A percentile compares a stretch with the other conserved stretches of the same genome.
Conservation (phyloP, 2,797 vertebrate species). For the Syngnathus acus region DNA sequence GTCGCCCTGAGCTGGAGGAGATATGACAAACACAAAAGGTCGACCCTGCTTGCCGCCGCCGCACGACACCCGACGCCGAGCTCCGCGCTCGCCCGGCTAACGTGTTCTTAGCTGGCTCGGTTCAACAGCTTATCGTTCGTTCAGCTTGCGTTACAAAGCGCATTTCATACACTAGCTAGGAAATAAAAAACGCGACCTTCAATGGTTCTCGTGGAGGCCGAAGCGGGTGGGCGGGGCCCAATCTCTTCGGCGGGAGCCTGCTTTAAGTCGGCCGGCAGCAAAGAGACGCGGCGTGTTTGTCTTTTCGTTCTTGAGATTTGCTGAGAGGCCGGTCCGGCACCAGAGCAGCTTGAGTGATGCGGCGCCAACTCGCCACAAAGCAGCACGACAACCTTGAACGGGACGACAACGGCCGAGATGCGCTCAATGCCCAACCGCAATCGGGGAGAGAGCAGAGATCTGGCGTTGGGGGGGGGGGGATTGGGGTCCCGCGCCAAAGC, state of each 20-base stretch:
- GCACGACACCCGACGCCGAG: background rate
- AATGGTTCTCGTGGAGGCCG: background rate
- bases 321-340: background rate
- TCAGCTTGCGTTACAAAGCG: too few relatives aligned
- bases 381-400: background rate
- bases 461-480: too few relatives aligned
- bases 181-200: background rate
- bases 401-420: background rate
- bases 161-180: too few relatives aligned
- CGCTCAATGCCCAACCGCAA: background rate
- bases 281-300: background rate
- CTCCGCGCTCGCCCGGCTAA: background rate
- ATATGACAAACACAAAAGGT: conserved; percentile 56
- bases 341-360: background rate
- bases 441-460: background rate
- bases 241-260: background rate
- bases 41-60: conserved; percentile 24
- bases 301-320: background rate
- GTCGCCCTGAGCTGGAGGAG: conserved; percentile 60
- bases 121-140: background rate
- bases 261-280: background rate
- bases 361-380: background rate
- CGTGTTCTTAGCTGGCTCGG: background rate
- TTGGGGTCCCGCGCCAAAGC: conserved; percentile 7
- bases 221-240: background rate